A percentile compares a stretch with the other conserved stretches of the same genome.
phyloP scores from a whole-genome alignment of 2,113 vertebrate species.

The Struthio camelus region DNA sequence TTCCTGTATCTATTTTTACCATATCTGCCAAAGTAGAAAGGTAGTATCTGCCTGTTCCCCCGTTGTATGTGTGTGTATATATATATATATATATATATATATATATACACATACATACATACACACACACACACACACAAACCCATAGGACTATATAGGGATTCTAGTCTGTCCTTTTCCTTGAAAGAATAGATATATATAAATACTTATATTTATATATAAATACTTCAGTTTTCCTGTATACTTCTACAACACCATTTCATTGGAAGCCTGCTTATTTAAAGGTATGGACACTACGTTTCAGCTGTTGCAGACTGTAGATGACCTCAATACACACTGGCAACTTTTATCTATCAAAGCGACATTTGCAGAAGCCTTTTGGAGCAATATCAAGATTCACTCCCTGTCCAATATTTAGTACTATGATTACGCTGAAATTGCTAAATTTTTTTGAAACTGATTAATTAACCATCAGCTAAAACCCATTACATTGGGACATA shows the following conservation, averaged over 20 bases:
- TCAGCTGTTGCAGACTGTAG: not conserved
- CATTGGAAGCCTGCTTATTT: not conserved
- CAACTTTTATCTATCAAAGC: not conserved
- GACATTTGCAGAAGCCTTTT: not conserved
- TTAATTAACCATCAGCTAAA: not conserved
- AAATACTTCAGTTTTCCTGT: not conserved
- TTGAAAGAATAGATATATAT: not conserved
- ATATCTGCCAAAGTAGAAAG: not conserved
- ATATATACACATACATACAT: no score
- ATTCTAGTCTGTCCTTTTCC: not conserved
- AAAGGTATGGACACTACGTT: not conserved
- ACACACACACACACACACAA: no score
- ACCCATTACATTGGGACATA: accelerated
- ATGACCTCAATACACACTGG: not conserved
- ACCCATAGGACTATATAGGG: not conserved
- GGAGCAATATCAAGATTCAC: not conserved
- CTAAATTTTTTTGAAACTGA: not conserved
- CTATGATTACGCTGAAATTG: not conserved
- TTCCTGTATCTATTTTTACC: not conserved
- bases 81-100: no score
- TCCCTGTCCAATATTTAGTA: not conserved
- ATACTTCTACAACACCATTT: not conserved
- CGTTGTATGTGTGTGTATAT: no score
- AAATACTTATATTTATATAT: no score
- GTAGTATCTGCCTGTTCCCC: not conserved